These are phyloP conservation scores for Hyles vespertilio DNA, from an alignment of 1,140 invertebrate species.

Conservation along the genomic window DNA sequence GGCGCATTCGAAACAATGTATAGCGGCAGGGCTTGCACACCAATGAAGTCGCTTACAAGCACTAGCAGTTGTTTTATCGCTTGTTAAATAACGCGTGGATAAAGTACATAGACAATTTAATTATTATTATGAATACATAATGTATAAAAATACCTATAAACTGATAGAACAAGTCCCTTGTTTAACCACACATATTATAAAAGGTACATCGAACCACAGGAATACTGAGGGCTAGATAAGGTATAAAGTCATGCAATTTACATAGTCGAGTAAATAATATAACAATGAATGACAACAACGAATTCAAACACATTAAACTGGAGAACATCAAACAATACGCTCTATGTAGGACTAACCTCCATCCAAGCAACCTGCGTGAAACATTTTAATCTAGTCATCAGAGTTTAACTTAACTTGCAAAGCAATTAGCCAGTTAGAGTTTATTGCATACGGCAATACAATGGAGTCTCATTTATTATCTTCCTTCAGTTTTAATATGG, in stretches of 20 bases:
- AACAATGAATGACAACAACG: slow-evolving; percentile 7
- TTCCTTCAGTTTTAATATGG: no score
- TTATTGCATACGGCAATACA: background rate
- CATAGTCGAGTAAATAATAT: background rate
- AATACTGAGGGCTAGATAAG: background rate
- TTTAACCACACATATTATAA: no score
- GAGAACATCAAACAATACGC: slow-evolving; percentile 24
- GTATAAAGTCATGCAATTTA: slow-evolving; percentile 3
- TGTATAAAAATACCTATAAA: no score
- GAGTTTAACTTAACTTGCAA: background rate
- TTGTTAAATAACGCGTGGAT: no score
- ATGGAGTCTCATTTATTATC: slow-evolving; percentile 11
- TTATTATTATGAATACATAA: no score
- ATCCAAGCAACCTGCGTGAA: slow-evolving; percentile 76
- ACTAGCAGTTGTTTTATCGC: no score
- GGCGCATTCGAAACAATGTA: no score
- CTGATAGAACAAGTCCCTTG: no score
- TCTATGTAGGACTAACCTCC: slow-evolving; percentile 68
- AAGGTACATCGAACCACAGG: no score
- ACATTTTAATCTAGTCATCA: slow-evolving; percentile 34
- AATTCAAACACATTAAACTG: slow-evolving; percentile 8
- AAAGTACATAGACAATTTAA: no score
- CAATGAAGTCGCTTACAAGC: no score
- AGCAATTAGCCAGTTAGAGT: background rate
- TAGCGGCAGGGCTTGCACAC: no score